Base-by-base conservation (phyloP, 2,797 vertebrate genomes). In the Alca torda region DNA sequence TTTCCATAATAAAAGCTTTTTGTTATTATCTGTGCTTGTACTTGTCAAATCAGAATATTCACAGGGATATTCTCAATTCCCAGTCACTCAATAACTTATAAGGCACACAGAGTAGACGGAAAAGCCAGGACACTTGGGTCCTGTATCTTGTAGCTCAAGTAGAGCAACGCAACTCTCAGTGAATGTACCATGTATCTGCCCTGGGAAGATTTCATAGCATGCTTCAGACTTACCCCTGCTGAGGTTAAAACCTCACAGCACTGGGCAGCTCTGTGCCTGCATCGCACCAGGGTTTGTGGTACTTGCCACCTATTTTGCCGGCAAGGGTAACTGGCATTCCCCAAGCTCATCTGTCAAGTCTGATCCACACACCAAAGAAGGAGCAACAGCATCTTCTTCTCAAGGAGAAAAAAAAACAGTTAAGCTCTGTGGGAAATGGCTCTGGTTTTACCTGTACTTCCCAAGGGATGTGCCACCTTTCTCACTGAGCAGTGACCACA, bases 1-100 rank as follows among this genome's bases (percentile, higher is more conserved):
- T 91, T 97, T 96, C 93, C 94, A 95, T 95, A 93, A 93, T 81
- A 93, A 91, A 96, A 93, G 91, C 87, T 80, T 87, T 85, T 75
- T 75, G 89, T 87, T 93, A 92, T 83, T 97, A 78, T 87, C 87
- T 78, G 48, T 84, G 72, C 87, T 51, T 73, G 57, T 92, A 94
- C 59, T 93, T 93, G 79, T 94, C 90, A 94, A 86, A 90, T 90
- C 77, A 78, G 65, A 94, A 78, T 77, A 92, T 95, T 93, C 65
- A 63, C 84, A 25, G 57, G 73, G 65, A 95, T 94, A 88, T 73
- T 94, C 86, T 95, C 78, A 88, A 78, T 88, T 95, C 89, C 76
- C 89, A 86, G 0, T 78, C 83, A 41, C 48, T 93, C 89, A 53
- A 73, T 91, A 95, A 91, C 79, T 92, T 84, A 67, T 19, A 87